A percentile compares a stretch with the other conserved stretches of the same genome.
These are phyloP conservation scores for Strix uralensis DNA, from an alignment of 2,113 vertebrate genomes.

Conservation along the genomic window DNA sequence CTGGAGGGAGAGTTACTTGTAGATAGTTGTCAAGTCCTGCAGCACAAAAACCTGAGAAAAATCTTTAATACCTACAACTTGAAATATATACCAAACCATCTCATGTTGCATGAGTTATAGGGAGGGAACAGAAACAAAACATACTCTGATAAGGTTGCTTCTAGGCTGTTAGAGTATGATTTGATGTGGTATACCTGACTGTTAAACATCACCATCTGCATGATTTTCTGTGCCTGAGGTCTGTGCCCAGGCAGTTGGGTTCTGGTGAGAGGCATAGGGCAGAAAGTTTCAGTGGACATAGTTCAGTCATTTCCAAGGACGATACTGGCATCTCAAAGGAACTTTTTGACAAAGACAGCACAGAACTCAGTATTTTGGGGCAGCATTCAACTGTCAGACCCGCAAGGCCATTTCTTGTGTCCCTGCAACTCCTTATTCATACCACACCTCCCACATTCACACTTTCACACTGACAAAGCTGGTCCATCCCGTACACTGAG, in stretches of 20 bases:
- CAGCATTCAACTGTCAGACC: not conserved
- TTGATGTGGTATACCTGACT: not conserved
- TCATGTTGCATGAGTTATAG: not conserved
- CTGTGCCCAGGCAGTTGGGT: not conserved
- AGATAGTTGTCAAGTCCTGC: not conserved
- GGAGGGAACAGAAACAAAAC: not conserved
- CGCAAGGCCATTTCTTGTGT: not conserved
- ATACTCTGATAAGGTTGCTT: not conserved
- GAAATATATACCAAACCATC: not conserved
- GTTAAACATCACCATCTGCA: not conserved
- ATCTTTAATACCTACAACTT: not conserved
- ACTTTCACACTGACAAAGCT: not conserved
- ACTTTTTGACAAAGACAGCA: not conserved
- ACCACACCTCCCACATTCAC: not conserved
- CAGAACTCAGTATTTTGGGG: not conserved
- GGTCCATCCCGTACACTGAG: not conserved
- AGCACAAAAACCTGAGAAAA: not conserved
- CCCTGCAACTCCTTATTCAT: not conserved
- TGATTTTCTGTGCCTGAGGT: not conserved
- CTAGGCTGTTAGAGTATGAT: not conserved
- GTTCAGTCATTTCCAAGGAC: not conserved
- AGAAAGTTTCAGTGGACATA: not conserved
- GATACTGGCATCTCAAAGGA: not conserved
- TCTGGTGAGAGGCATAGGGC: not conserved
- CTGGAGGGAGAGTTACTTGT: not conserved